Evolutionary conservation across 2,888 invertebrate species (phyloP), one percentile per base, ranked within the genome.

Genomic region (Lasius fuliginosus): DNA sequence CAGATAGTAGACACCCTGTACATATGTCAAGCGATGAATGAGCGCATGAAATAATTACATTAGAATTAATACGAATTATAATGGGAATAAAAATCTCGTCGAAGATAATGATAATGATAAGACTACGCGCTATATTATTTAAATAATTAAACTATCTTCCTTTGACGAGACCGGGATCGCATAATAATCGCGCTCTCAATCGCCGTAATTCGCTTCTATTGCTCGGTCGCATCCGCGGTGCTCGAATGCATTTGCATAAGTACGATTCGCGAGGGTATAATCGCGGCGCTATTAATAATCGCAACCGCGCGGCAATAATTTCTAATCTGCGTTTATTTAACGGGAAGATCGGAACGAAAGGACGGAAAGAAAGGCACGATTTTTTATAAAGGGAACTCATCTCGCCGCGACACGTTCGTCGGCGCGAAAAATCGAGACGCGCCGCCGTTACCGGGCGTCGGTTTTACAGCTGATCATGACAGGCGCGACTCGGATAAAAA

Each of bases 311-410:
- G 68, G 18, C 27, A 15, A 58, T 69, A 77, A 68, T 69, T 77
- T 77, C 69, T 27, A 77, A 67, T 77, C 65, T 58, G 27, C 46
- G 75, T 84, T 71, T 83, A 86, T 84, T 71, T 83, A 86, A 83
- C 77, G 69, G 56, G 69, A 77, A 30, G 56, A 69, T 3, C 40
- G 68, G 42, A 67, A 40, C 42, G 56, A 30, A n/a, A n/a, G 11
- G 77, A 12, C 15, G 5, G 33, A 53, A 77, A 77, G 49, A 64
- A 58, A 46, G 4, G 18, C 12, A 30, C 56, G 56, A 75, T 18
- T 23, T 18, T 23, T 77, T 85, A 79, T 86, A 86, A 91, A 85
- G 84, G 82, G 85, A 86, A 84, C 82, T 88, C 86, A 89, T 89
- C 23, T 23, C 86, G 84, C 62, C 77, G 69, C 87, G 76, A 75